Base-by-base conservation (phyloP, 2,797 vertebrate species). In the Coreius guichenoti region DNA sequence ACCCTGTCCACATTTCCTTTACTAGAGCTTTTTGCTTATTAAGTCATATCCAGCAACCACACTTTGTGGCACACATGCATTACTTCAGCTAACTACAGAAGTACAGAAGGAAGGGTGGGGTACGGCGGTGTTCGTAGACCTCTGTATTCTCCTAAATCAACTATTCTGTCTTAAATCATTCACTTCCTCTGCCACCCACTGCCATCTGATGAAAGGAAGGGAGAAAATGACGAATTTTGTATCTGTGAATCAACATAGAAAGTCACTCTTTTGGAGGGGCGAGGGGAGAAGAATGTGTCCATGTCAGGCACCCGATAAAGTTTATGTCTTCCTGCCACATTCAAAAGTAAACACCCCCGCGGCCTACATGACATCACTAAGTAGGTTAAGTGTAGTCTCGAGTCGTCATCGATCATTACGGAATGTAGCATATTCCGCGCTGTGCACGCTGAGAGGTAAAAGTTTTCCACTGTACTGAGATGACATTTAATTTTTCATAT, bases 401-500 rank as follows among this genome's bases (percentile, higher is more conserved):
- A 96, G 95, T 95, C 96, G 96, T 96, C 98, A 99, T 99, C 97
- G 96, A 99, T 99, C 98, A 99, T 97, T 95, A 96, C 96, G 92
- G 96, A 97, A 96, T 96, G 96, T 95, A 97, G 96, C 97, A 96
- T 97, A 97, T 97, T 97, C 97, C 93, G 93, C 93, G 96, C 95
- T 96, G 95, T 96, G 88, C 39, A 77, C 84, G 96, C 96, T 90
- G 95, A 97, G 96, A 98, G 97, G 97, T 97, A 97, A 98, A 99
- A 98, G 97, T 99, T 99, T 99, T 96, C 97, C 96, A 97, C 96
- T 97, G 97, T 96, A 97, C 97, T 92, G 95, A 96, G 96, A 97
- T 98, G 97, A 99, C 98, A 98, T 98, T 99, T 99, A 98, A 99
- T 99, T 99, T 99, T 99, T 99, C 98, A 99, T 98, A 99, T 99